Evolutionary conservation across 2,888 invertebrate species (phyloP).

Genomic region (Drosophila birchii): DNA sequence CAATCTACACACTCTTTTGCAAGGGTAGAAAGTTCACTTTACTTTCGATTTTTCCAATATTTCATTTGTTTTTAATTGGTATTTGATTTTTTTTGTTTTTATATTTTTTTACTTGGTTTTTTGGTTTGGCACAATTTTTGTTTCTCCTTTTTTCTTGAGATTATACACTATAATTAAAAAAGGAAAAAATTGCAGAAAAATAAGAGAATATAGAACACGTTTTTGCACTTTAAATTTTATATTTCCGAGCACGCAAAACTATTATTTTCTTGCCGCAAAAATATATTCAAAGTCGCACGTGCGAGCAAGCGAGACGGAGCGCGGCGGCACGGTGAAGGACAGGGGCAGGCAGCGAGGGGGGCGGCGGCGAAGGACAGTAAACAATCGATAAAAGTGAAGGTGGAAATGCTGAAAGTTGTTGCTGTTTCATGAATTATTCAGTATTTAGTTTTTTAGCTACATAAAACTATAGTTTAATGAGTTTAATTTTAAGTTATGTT

Average conservation of each 20-base stretch:
- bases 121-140: slow-evolving; percentile 72
- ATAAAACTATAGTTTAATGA: not conserved
- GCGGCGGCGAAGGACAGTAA: slow-evolving; percentile 2
- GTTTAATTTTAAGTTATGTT: not conserved
- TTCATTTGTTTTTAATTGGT: slow-evolving; percentile 25
- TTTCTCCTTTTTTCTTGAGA: slow-evolving; percentile 30
- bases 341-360: slow-evolving; percentile 11
- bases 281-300: slow-evolving; percentile 46
- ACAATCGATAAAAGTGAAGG: slow-evolving; percentile 5
- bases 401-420: too few species aligned
- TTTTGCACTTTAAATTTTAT: slow-evolving; percentile 34
- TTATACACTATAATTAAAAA: slow-evolving; percentile 20
- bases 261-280: slow-evolving; percentile 32
- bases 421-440: too few species aligned
- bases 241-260: slow-evolving; percentile 35
- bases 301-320: slow-evolving; percentile 33
- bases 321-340: slow-evolving; percentile 5
- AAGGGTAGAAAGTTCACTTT: slow-evolving; percentile 25
- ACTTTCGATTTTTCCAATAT: slow-evolving; percentile 28
- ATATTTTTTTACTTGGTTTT: slow-evolving; percentile 20
- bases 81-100: slow-evolving; percentile 16
- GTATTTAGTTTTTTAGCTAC: too few species aligned
- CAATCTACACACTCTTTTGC: slow-evolving; percentile 18
- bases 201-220: slow-evolving; percentile 14
- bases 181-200: slow-evolving; percentile 18